Percentiles rank a stretch among this genome's conserved stretches.
Conservation (phyloP, 2,797 vertebrate species). For the Melanogrammus aeglefinus region DNA sequence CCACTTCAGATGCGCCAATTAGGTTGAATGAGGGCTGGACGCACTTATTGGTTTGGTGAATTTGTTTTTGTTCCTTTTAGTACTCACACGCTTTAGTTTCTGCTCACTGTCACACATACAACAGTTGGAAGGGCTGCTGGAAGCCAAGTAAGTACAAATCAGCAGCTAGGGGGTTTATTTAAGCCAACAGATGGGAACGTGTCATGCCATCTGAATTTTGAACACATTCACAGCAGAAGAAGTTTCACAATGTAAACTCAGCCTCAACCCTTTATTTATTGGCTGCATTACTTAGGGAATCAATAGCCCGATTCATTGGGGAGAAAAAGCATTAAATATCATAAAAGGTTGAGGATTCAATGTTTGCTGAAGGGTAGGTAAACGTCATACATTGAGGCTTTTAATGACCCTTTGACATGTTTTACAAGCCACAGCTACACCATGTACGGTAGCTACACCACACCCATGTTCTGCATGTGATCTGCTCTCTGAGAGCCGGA, state of each 20-base stretch:
- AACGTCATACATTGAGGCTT: not conserved
- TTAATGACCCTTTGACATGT: not conserved
- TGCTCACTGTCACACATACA: not conserved
- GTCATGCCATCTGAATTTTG: not conserved
- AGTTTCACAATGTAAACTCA: not conserved
- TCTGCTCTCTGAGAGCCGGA: conserved; percentile 14
- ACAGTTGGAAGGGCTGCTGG: not conserved
- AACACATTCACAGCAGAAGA: not conserved
- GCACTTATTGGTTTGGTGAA: not conserved
- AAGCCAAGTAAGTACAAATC: not conserved
- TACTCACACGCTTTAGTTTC: not conserved
- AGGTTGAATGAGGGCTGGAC: not conserved
- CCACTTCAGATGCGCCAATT: not conserved
- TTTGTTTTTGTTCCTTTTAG: not conserved
- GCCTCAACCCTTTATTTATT: not conserved
- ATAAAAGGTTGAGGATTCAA: not conserved
- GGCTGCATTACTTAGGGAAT: not conserved
- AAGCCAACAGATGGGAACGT: not conserved
- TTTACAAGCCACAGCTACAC: not conserved
- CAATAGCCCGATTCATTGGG: not conserved
- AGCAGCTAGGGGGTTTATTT: not conserved
- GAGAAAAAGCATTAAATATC: not conserved
- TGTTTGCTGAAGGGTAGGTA: not conserved
- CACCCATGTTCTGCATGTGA: not conserved
- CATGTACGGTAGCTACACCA: too few relatives aligned